phyloP scores from a whole-genome alignment of 2,888 invertebrate species.

The Dicycla oo region DNA sequence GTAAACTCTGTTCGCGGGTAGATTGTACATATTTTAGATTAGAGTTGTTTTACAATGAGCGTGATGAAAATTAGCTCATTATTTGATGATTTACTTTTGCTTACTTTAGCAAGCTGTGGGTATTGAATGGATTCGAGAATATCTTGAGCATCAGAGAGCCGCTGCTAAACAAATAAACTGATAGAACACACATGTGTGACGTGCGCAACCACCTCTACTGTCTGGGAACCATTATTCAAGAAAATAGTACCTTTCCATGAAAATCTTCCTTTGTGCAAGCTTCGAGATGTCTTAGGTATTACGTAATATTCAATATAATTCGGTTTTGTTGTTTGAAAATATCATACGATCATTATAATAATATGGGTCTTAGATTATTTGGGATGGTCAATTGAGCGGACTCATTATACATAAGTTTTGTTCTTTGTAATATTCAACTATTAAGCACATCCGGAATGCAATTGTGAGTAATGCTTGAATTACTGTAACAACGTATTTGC shows the following conservation, averaged over 20 bases:
- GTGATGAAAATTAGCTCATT: slow-evolving; percentile 6
- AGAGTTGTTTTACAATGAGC: background rate
- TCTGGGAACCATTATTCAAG: slow-evolving; percentile 14
- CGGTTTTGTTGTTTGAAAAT: slow-evolving; percentile 17
- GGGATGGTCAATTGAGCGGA: slow-evolving; percentile 8
- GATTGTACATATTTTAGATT: background rate
- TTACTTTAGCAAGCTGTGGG: slow-evolving; percentile 14
- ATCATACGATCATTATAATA: slow-evolving; percentile 12
- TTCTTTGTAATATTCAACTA: slow-evolving; percentile 30
- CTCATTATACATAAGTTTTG: slow-evolving; percentile 39
- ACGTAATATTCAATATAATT: slow-evolving; percentile 9
- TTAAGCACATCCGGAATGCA: slow-evolving; percentile 45
- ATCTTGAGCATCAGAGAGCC: slow-evolving; percentile 8
- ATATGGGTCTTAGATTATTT: slow-evolving; percentile 28
- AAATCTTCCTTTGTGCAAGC: slow-evolving; percentile 3
- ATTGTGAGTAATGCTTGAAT: slow-evolving; percentile 41
- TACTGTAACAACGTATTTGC: slow-evolving; percentile 46
- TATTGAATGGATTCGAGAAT: slow-evolving; percentile 24
- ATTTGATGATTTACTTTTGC: slow-evolving; percentile 30
- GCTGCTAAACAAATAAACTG: slow-evolving; percentile 29
- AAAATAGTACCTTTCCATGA: slow-evolving; percentile 17
- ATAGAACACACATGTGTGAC: slow-evolving; percentile 14
- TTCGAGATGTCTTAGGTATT: background rate
- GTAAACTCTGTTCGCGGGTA: background rate
- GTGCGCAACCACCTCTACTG: slow-evolving; percentile 17